Base-by-base conservation (phyloP, 2,113 vertebrate genomes). In the Apodemus speciosus region DNA sequence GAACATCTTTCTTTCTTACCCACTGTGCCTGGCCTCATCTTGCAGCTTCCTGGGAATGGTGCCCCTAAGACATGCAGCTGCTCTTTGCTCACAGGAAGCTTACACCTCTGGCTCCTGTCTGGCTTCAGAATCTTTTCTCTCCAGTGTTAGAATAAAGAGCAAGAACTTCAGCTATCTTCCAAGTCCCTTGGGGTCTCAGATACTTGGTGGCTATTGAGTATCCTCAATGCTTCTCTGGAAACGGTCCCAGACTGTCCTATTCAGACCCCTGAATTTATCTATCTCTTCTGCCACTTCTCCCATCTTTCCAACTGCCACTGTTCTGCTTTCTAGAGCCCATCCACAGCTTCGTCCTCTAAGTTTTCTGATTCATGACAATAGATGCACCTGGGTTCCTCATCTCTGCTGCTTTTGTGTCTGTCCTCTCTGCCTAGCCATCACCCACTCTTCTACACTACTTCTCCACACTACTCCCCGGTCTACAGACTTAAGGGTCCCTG, bases 41-140 rank as follows among this genome's bases (percentile, higher is more conserved):
- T 14, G 10, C 6, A 25, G 66, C 27, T 21, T 75, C 66, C 40
- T 0, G 10, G 30, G 60, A 32, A 73, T 49, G 18, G 7, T 15
- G 3, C 15, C 7, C 23, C 0, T 8, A 21, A 58, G 25, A 3
- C 21, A 32, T 9, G 32, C 0, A 3, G 0, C 64, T 21, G n/a
- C 5, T 18, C 51, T 14, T 53, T 62, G 7, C 13, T 21, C 6
- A 0, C 8, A 46, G 23, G 32, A 38, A 73, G 53, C 32, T n/a
- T 25, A 81, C 10, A 58, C 35, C 13, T 53, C 32, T 8, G 30
- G 49, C 6, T 8, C 32, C 43, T 0, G 15, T 18, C 0, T 0
- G 27, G 64, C 64, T 85, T 20, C 13, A 2, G 6, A 9, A 4
- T 10, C 56, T 21, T 49, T 25, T 77, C 20, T 35, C 14, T 84